Conservation (phyloP, 2,797 vertebrate species). For the Galagoides demidoff region DNA sequence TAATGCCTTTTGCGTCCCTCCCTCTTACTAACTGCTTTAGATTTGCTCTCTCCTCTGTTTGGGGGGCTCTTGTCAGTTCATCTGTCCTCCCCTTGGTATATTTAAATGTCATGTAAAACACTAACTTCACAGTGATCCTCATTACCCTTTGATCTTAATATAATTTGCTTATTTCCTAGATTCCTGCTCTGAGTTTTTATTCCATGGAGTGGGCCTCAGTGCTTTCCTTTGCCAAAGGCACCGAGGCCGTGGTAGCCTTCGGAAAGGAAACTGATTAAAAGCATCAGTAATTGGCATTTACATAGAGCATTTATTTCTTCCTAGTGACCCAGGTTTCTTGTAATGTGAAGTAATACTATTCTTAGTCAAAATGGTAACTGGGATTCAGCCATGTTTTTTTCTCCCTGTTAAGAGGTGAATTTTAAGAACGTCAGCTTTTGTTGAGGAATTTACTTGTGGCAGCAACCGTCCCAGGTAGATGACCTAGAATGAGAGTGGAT, state of each 20-base stretch:
- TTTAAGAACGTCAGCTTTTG: conserved; percentile 40
- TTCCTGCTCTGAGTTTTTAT: conserved; percentile 16
- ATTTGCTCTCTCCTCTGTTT: background rate
- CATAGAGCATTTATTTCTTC: conserved; percentile 45
- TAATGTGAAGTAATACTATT: conserved; percentile 29
- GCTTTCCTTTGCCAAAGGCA: conserved; percentile 9
- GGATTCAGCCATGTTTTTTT: conserved; percentile 36
- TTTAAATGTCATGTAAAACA: background rate
- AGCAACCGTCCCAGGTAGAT: background rate
- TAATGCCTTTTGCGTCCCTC: background rate
- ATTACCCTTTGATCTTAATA: background rate
- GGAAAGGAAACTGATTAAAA: conserved; percentile 62
- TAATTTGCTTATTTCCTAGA: background rate
- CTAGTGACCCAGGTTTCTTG: conserved; percentile 52
- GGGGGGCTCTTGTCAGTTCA: background rate
- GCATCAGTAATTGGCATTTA: conserved; percentile 48
- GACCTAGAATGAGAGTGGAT: background rate
- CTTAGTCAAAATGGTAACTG: background rate
- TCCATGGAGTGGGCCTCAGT: background rate
- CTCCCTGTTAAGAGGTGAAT: conserved; percentile 20
- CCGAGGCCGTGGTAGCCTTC: conserved; percentile 32
- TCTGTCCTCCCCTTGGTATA: background rate
- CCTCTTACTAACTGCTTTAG: background rate
- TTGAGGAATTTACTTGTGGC: conserved; percentile 14
- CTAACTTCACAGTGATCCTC: background rate